Base-by-base conservation (phyloP, 2,888 invertebrate species). In the Leucozona laternaria region DNA sequence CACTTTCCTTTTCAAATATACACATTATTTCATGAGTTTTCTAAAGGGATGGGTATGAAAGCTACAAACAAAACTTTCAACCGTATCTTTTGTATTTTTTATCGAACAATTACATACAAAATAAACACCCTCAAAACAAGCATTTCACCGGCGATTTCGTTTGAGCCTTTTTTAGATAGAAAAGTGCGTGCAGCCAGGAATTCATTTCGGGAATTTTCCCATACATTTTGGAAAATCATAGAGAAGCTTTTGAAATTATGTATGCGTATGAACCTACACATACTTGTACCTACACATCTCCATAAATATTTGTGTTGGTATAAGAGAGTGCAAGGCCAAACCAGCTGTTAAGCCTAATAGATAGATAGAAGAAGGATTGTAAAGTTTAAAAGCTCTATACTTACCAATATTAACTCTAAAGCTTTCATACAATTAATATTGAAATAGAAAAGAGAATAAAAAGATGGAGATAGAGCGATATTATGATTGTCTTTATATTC, bases 1-100 rank as follows among this genome's bases (percentile, higher is more conserved):
- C 31, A 64, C 64, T 66, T 48, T 66, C 31, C 1, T 8, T 66
- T 66, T 48, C 66, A 45, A 37, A n/a, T 43, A 45, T 28, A 22
- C 15, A 28, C 2, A 37, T 20, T 5, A 37, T 20, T 5, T 48
- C 4, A 20, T 13, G 20, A 34, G 7, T 20, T 43, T 15, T 11
- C 0, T 3, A 40, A 22, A 48, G 28, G 31, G 48, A 31, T 48
- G 31, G 31, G 15, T 48, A 31, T 48, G 0, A 31, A 66, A 64
- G 64, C 64, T 64, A 4, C 15, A 48, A 20, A 11, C 20, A 4
- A 11, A 48, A 20, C 10, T 20, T 48, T 48, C 0, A 17, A 1
- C 2, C 17, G 11, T 11, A 20, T 17, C 17, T n/a, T 43, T 11
- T 15, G 3, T 43, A 15, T n/a, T n/a, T 17, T n/a, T 7, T 43